Evolutionary conservation across 2,113 vertebrate species (phyloP).

Genomic region (Sciurus niger): DNA sequence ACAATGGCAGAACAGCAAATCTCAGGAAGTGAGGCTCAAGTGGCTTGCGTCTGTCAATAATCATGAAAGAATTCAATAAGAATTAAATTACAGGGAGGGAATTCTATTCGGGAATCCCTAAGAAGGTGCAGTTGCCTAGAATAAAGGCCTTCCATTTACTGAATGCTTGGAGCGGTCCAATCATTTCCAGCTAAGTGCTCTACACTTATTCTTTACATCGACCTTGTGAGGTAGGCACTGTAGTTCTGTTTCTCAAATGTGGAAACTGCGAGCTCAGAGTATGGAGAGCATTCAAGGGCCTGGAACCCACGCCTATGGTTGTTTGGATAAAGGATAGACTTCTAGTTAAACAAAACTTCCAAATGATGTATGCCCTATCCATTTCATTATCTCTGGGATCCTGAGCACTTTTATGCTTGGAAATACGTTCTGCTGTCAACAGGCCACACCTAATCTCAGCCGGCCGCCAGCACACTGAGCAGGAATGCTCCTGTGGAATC

Average conservation of each 20-base stretch:
- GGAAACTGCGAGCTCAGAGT: not conserved
- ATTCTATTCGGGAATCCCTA: not conserved
- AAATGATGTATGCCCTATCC: not conserved
- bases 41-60: not conserved
- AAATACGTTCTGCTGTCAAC: not conserved
- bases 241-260: not conserved
- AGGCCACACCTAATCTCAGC: not conserved
- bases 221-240: not conserved
- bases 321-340: not conserved
- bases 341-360: slow-evolving; percentile 64
- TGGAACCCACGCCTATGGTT: not conserved
- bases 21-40: not conserved
- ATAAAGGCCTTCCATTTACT: not conserved
- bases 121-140: not conserved
- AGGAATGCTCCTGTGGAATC: slow-evolving; percentile 22
- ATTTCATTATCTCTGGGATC: slow-evolving; percentile 54
- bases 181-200: not conserved
- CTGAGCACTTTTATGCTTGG: not conserved
- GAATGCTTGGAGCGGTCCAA: not conserved
- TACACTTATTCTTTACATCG: not conserved
- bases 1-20: not conserved
- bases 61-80: not conserved
- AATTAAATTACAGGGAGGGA: not conserved
- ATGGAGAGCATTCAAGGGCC: not conserved
- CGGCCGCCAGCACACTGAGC: not conserved